Conservation (phyloP, 2,888 invertebrate species). For the Sycophila texana region DNA sequence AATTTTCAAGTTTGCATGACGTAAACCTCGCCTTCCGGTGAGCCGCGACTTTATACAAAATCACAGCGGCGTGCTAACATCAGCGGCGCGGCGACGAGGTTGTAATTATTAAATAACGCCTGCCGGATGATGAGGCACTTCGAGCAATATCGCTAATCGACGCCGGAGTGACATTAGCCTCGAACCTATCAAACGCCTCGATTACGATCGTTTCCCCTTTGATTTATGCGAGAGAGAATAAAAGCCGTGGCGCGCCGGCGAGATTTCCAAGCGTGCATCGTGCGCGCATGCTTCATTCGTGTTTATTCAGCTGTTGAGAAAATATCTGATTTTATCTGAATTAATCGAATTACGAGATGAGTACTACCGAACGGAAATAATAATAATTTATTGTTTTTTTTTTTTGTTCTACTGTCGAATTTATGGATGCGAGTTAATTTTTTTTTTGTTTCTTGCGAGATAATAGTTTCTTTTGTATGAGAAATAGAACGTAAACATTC, state of each 20-base stretch:
- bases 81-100: neutral
- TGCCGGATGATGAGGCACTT: constrained; percentile 20
- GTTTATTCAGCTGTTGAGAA: neutral
- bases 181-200: constrained; percentile 7
- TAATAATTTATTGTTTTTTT: no score
- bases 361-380: no score
- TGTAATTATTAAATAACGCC: constrained; percentile 17
- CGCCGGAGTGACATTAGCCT: constrained; percentile 7
- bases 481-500: no score
- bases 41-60: neutral
- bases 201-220: constrained; percentile 17
- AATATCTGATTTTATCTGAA: constrained; percentile 11
- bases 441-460: no score
- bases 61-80: neutral
- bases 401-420: no score
- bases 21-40: constrained; percentile 23
- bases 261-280: neutral
- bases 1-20: constrained; percentile 42
- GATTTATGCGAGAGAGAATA: neutral
- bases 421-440: no score
- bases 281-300: neutral
- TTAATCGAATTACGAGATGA: constrained; percentile 24
- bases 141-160: constrained; percentile 5
- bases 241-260: neutral
- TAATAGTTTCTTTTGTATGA: no score